Percentiles rank a stretch among this genome's conserved stretches.
Evolutionary conservation across 2,113 vertebrate species (phyloP).

Genomic region (Coptodon bakossiorum): DNA sequence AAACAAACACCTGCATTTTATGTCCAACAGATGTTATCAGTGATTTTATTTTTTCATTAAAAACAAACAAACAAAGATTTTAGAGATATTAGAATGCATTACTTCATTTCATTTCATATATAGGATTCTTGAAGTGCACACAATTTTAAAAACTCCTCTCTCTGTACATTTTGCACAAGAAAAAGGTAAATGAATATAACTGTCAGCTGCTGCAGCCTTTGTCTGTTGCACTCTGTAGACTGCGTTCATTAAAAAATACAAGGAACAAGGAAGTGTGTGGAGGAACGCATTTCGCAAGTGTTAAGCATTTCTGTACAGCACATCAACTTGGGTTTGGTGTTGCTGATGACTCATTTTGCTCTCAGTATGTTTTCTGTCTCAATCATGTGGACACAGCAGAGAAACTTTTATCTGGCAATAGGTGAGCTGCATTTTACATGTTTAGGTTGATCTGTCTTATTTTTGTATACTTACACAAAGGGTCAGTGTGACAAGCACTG

Average conservation of each 20-base stretch:
- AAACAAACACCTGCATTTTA: neutral
- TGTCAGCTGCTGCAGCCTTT: neutral
- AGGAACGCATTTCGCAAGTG: neutral
- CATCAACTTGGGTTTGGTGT: neutral
- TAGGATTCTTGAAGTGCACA: neutral
- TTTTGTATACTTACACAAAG: neutral
- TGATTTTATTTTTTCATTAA: neutral
- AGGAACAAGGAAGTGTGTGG: neutral
- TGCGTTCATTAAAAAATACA: neutral
- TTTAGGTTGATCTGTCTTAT: neutral
- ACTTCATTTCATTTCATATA: neutral
- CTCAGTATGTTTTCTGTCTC: neutral
- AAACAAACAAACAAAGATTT: neutral
- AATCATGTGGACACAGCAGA: neutral
- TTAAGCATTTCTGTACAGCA: neutral
- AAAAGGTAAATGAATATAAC: neutral
- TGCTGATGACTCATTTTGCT: neutral
- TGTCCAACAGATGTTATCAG: neutral
- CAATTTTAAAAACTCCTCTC: no score
- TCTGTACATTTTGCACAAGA: neutral
- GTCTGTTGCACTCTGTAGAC: neutral
- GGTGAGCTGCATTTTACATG: neutral
- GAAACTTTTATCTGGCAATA: neutral
- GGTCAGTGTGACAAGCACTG: neutral
- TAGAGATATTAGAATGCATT: neutral